Evolutionary conservation across 1,140 invertebrate genomes (phyloP).

Genomic region (Acromyrmex heyeri): DNA sequence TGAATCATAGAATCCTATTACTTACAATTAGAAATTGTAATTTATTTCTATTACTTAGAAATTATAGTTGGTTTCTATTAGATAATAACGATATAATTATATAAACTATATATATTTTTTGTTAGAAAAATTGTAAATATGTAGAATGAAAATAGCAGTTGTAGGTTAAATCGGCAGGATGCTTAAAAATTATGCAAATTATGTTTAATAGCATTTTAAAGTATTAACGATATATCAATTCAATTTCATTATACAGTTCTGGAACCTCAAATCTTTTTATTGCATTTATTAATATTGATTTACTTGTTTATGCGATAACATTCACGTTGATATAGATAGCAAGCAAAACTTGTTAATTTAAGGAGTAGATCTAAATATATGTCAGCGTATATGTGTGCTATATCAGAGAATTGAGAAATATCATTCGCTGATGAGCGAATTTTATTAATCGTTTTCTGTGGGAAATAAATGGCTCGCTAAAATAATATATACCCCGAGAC

Average conservation of each 20-base stretch:
- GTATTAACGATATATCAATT: background rate
- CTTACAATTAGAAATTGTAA: background rate
- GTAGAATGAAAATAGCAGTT: background rate
- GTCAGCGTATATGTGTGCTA: background rate
- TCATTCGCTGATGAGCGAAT: background rate
- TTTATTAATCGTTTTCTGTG: constrained; percentile 4
- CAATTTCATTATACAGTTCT: background rate
- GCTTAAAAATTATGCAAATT: background rate
- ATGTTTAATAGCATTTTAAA: background rate
- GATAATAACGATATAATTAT: background rate
- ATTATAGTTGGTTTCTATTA: background rate
- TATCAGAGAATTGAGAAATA: background rate
- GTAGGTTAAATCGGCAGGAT: background rate
- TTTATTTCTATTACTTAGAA: background rate
- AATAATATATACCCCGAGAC: background rate
- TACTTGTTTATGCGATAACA: background rate
- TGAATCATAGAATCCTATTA: constrained; percentile 10
- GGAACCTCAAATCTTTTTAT: background rate
- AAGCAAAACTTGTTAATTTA: constrained; percentile 8
- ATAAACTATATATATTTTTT: background rate
- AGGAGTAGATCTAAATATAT: background rate
- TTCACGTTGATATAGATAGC: background rate
- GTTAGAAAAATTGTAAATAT: background rate
- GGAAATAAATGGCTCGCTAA: background rate
- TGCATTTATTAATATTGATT: constrained; percentile 26